Percentiles rank a stretch among this genome's conserved stretches.
Evolutionary conservation across 1,140 invertebrate genomes (phyloP).

Genomic region (Pomacea maculata): DNA sequence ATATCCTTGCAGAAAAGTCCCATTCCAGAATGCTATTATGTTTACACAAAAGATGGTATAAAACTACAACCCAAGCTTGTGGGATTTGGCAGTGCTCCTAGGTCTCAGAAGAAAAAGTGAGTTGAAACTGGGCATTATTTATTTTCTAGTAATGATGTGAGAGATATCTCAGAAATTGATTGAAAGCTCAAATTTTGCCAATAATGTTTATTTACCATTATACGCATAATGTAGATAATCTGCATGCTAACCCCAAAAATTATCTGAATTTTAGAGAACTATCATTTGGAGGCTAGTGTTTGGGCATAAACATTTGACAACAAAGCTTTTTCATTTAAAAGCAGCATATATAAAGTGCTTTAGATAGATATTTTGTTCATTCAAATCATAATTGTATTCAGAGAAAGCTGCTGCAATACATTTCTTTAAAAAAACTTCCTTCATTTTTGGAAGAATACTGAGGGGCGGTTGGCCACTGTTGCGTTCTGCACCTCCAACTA

Average conservation of each 20-base stretch:
- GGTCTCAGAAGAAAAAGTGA: constrained; percentile 41
- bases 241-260: no score
- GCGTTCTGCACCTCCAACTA: constrained; percentile 44
- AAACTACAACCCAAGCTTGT: constrained; percentile 22
- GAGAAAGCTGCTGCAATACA: neutral
- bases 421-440: neutral
- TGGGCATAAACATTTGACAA: neutral
- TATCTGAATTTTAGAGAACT: no score
- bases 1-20: constrained; percentile 27
- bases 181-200: neutral
- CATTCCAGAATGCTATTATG: constrained; percentile 38
- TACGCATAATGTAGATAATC: no score
- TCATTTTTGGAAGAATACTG: constrained; percentile 30
- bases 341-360: neutral
- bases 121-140: neutral
- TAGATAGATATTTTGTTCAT: neutral
- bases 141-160: neutral
- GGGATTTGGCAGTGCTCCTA: constrained; percentile 39
- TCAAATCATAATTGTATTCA: neutral
- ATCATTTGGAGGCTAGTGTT: neutral
- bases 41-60: constrained; percentile 17
- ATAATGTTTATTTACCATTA: no score
- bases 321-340: neutral
- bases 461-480: constrained; percentile 54
- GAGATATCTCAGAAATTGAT: no score